These are phyloP conservation scores for Stylophora pistillata DNA, from an alignment of 64 coral and sea anemone genomes.

Conservation along the genomic window DNA sequence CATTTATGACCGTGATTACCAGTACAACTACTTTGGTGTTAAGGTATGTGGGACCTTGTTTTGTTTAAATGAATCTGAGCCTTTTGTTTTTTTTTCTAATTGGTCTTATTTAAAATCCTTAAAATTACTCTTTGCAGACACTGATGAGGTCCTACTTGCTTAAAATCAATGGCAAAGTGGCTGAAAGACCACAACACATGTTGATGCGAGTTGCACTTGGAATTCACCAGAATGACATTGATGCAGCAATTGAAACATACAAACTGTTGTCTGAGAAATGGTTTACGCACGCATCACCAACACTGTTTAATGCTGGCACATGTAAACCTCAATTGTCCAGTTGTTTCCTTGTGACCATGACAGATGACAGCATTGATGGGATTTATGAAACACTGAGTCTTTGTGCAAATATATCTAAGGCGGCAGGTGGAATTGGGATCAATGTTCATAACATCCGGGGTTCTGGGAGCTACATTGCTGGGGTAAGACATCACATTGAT, in stretches of 20 bases:
- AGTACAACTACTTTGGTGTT: slow-evolving; percentile 99
- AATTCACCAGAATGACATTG: slow-evolving; percentile 84
- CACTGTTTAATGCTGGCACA: slow-evolving; percentile 91
- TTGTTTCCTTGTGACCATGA: slow-evolving; percentile 87
- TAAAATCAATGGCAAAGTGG: slow-evolving; percentile 87
- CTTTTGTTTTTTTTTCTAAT: slow-evolving; percentile 8
- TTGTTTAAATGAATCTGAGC: neutral
- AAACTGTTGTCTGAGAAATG: slow-evolving; percentile 86
- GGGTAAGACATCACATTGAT: slow-evolving; percentile 45
- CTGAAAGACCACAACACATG: slow-evolving; percentile 92
- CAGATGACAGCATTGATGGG: slow-evolving; percentile 93
- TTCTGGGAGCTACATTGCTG: slow-evolving; percentile 90
- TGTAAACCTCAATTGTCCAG: slow-evolving; percentile 84
- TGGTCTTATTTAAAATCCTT: neutral
- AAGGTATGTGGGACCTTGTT: slow-evolving; percentile 61
- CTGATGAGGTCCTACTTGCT: slow-evolving; percentile 91
- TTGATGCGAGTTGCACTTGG: slow-evolving; percentile 92
- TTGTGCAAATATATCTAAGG: slow-evolving; percentile 94
- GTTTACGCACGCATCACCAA: slow-evolving; percentile 98
- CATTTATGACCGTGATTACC: slow-evolving; percentile 96
- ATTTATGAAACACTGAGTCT: slow-evolving; percentile 89
- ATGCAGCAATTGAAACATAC: slow-evolving; percentile 91
- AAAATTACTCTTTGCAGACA: slow-evolving; percentile 64
- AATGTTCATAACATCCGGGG: slow-evolving; percentile 90
- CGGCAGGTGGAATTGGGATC: slow-evolving; percentile 91